Conservation (phyloP, 2,888 invertebrate species). For the Diachrysia chrysitis region DNA sequence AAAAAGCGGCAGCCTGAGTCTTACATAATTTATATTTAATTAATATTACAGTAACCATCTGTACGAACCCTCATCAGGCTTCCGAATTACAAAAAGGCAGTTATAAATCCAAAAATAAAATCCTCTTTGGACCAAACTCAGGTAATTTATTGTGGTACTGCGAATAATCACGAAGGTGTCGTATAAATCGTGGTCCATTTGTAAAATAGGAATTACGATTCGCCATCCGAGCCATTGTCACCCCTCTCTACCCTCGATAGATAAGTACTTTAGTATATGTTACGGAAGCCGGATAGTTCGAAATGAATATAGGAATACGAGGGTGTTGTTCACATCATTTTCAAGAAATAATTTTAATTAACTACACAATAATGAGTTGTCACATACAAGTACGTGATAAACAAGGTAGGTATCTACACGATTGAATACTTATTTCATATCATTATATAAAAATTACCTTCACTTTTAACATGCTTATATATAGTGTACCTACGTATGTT, state of each 20-base stretch:
- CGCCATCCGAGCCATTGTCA: conserved; percentile 77
- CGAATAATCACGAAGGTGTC: conserved; percentile 88
- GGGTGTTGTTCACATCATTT: background rate
- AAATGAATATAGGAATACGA: conserved; percentile 26
- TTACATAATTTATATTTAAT: conserved; percentile 54
- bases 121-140: conserved; percentile 79
- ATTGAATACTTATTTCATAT: too few species aligned
- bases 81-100: conserved; percentile 77
- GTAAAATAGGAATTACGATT: conserved; percentile 88
- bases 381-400: too few species aligned
- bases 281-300: conserved; percentile 40
- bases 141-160: conserved; percentile 86
- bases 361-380: background rate
- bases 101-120: conserved; percentile 87
- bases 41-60: conserved; percentile 55
- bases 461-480: too few species aligned
- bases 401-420: background rate
- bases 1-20: conserved; percentile 15
- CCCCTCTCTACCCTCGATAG: conserved; percentile 61
- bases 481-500: too few species aligned
- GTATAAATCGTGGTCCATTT: conserved; percentile 88
- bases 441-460: too few species aligned
- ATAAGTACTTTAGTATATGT: conserved; percentile 53
- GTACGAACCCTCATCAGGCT: conserved; percentile 56
- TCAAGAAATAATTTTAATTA: background rate